Evolutionary conservation across 1,140 invertebrate species (phyloP), one percentile per base, ranked within the genome.

Genomic region (Philaenus spumarius): DNA sequence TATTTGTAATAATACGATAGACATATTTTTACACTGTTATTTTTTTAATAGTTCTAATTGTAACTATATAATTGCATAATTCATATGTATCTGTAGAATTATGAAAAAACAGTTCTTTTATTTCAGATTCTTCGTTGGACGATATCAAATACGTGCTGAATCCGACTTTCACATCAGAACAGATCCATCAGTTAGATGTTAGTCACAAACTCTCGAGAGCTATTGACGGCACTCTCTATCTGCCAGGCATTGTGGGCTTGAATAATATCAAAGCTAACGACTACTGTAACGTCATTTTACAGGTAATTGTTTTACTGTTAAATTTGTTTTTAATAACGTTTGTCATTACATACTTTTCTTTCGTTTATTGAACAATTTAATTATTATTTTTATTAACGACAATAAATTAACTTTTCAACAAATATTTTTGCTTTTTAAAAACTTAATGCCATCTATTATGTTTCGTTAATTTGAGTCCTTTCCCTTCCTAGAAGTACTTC

Each of bases 201-300:
- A 88, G 83, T 69, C 85, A 86, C 6, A 97, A 95, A 71, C 78
- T 94, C 70, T 95, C 91, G 0, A 79, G 95, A 70, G 95, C 97
- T 9, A 97, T 97, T 66, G 95, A 99, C 77, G 95, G 96, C 11
- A 95, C 91, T 0, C 84, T 95, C 66, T 99, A 99, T 73, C 84
- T 93, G 63, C 95, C 97, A 20, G 97, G 94, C 35, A 95, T 97
- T 70, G 89, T 94, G 24, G 97, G 97, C 1, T 77, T 99, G 19
- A 99, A 99, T 71, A 99, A 99, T 73, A 99, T 99, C 61, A 99
- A 99, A 76, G 93, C 92, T 1, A 98, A 98, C 79, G 97, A 99
- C 75, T 99, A 99, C 70, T 98, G 96, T 67, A 99, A 99, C 79
- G 97, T 98, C 54, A 89, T 99, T 60, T 77, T 99, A 46, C 95